These are phyloP conservation scores for Arion vulgaris DNA, from an alignment of 1,140 invertebrate species.

Conservation along the genomic window DNA sequence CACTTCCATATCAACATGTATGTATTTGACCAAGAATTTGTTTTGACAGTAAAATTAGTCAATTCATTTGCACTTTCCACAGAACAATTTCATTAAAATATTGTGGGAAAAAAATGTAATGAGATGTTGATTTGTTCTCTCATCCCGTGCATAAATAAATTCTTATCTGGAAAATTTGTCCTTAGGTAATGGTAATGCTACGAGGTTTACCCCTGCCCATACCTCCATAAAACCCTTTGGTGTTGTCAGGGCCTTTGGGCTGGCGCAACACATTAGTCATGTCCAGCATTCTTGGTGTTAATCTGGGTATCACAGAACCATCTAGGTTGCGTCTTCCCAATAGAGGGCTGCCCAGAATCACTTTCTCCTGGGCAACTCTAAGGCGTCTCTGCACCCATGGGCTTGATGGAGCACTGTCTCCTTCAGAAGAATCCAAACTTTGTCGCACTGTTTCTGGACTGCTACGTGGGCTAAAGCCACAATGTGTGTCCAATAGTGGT, in stretches of 20 bases:
- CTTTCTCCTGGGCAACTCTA: slow-evolving; percentile 65
- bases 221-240: slow-evolving; percentile 79
- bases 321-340: slow-evolving; percentile 50
- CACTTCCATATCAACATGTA: no score
- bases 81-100: not conserved
- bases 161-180: not conserved
- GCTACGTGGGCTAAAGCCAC: slow-evolving; percentile 61
- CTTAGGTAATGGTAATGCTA: slow-evolving; percentile 59
- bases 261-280: slow-evolving; percentile 82
- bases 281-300: slow-evolving; percentile 54
- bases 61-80: slow-evolving; percentile 11
- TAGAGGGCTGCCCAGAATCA: slow-evolving; percentile 54
- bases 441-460: slow-evolving; percentile 65
- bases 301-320: slow-evolving; percentile 43
- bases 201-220: slow-evolving; percentile 65
- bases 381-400: slow-evolving; percentile 75
- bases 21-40: no score
- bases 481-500: slow-evolving; percentile 54
- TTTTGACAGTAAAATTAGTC: not conserved
- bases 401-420: slow-evolving; percentile 65
- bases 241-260: slow-evolving; percentile 88
- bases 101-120: not conserved
- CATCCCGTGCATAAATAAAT: not conserved
- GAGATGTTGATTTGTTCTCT: not conserved
- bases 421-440: slow-evolving; percentile 52